Evolutionary conservation across 1,140 invertebrate species (phyloP), one percentile per base, ranked within the genome.

Genomic region (Conus ventricosus): DNA sequence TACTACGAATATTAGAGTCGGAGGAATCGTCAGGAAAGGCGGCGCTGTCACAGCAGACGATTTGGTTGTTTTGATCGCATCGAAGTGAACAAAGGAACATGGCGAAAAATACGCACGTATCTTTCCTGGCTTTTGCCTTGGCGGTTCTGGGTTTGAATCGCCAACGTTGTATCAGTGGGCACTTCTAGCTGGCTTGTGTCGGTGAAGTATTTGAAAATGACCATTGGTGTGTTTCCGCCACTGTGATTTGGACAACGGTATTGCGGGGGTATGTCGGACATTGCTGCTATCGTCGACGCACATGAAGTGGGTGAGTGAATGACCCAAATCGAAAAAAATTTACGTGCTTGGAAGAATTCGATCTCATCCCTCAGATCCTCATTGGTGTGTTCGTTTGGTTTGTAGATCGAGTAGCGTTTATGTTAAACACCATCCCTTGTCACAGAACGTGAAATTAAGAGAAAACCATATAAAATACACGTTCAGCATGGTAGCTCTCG

Each of bases 261-360:
- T 55, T 85, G 84, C 20, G 84, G 84, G 63, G 84, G 60, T 23
- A 85, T 85, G 84, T 75, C 63, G 10, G 84, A 85, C 15, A 85
- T 85, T 27, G 71, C 27, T 13, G 63, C 84, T n/a, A 85, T 85
- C 20, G 84, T 85, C 39, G 84, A 85, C 75, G 84, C 71, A 10
- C 84, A 85, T 23, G 84, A 85, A 85, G 84, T 85, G 11, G 84
- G 84, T 85, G 53, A 85, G 84, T 71, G 67, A 71, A 8, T 39
- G 39, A 39, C 60, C 60, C 17, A 63, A 63, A 63, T 63, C 60
- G 17, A 63, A 20, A 63, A 11, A 63, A 20, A 20, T 0, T 63
- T 0, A 63, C 60, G 10, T 20, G 60, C 1, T 63, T 11, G 17
- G 17, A 20, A 63, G 17, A 4, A 27, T 10, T 82, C n/a, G 27